Evolutionary conservation across 1,140 invertebrate species (phyloP).

Genomic region (Contarinia nasturtii): DNA sequence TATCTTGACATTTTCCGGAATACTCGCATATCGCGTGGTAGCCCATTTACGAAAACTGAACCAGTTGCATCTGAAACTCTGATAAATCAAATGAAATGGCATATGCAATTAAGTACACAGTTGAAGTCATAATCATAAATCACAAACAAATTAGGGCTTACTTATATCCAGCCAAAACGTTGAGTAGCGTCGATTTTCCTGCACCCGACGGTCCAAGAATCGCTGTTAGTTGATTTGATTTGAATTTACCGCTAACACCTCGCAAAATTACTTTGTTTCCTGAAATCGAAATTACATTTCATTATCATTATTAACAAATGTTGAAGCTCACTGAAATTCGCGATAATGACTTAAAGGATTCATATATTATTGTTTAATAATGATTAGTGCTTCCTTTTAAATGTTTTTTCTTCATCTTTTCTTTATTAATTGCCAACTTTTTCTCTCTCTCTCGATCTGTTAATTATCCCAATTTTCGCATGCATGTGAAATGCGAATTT

Average conservation of each 20-base stretch:
- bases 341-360: too few species aligned
- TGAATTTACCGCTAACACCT: slow-evolving; percentile 17
- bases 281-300: slow-evolving; percentile 6
- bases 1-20: slow-evolving; percentile 81
- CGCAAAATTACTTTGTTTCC: slow-evolving; percentile 14
- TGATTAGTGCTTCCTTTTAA: too few species aligned
- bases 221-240: slow-evolving; percentile 40
- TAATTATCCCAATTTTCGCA: too few species aligned
- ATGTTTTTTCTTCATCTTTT: too few species aligned
- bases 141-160: slow-evolving; percentile 23
- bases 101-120: background rate
- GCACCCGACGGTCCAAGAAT: slow-evolving; percentile 74
- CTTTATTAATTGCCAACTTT: too few species aligned
- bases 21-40: slow-evolving; percentile 45
- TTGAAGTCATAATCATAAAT: background rate
- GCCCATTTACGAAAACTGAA: slow-evolving; percentile 50
- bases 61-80: slow-evolving; percentile 30
- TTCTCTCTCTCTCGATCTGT: too few species aligned
- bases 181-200: slow-evolving; percentile 76
- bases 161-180: slow-evolving; percentile 72
- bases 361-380: too few species aligned
- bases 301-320: too few species aligned
- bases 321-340: too few species aligned
- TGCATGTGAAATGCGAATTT: too few species aligned
- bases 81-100: background rate